A percentile compares a stretch with the other conserved stretches of the same genome.
Evolutionary conservation across 2,797 vertebrate genomes (phyloP).

Genomic region (Pteropus rufus): DNA sequence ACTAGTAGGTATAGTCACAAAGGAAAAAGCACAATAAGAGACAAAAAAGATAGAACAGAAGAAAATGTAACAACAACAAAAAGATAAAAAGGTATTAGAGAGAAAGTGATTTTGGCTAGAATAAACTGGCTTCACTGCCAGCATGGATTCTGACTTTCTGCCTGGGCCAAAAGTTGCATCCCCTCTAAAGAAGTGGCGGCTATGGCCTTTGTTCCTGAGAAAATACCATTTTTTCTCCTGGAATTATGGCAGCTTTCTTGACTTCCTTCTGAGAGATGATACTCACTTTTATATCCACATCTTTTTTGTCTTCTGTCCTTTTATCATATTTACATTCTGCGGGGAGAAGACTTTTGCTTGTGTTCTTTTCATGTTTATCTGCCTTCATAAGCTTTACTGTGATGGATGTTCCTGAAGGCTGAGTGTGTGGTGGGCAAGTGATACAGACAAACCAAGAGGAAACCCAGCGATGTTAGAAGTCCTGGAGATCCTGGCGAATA

Average conservation of each 20-base stretch:
- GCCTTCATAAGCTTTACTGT: constrained; percentile 93
- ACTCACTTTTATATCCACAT: constrained; percentile 74
- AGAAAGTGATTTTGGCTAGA: not conserved
- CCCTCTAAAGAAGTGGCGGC: not conserved
- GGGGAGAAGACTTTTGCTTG: constrained; percentile 77
- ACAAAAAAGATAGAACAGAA: not conserved
- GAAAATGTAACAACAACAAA: not conserved
- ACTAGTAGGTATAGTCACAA: not conserved
- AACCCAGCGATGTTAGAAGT: not conserved
- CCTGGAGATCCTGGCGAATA: not conserved
- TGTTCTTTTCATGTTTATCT: constrained; percentile 83
- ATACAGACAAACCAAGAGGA: not conserved
- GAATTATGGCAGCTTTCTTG: not conserved
- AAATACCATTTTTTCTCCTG: constrained; percentile 49
- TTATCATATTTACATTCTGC: constrained; percentile 84
- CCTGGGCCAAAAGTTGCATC: constrained; percentile 44
- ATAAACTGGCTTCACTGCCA: constrained; percentile 76
- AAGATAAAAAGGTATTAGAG: not conserved
- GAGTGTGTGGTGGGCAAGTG: not conserved
- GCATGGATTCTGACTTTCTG: constrained; percentile 59
- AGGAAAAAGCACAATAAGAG: not conserved
- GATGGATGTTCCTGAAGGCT: constrained; percentile 60
- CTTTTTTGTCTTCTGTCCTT: constrained; percentile 83
- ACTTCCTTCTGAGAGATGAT: constrained; percentile 73
- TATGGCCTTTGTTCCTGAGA: constrained; percentile 64